Conservation (phyloP, 2,888 invertebrate genomes). For the Mactromeris polynyma region DNA sequence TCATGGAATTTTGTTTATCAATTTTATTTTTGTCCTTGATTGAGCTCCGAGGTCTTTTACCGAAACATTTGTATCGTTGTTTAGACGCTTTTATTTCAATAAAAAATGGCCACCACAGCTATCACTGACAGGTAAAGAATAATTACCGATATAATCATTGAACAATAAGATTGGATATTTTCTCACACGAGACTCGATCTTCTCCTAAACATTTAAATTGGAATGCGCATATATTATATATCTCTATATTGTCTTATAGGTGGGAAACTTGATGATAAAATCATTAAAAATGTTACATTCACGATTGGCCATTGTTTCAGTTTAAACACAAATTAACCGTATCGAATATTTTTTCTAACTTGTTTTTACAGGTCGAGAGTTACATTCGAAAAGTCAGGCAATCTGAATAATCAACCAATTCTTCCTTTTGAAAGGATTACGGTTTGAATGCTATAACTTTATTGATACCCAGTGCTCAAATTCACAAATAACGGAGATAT, state of each 20-base stretch:
- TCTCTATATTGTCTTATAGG: conserved; percentile 50
- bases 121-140: neutral
- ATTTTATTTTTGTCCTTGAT: neutral
- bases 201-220: conserved; percentile 33
- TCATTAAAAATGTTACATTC: conserved; percentile 62
- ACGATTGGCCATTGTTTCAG: conserved; percentile 48
- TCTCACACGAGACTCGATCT: conserved; percentile 28
- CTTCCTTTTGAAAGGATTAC: conserved; percentile 48
- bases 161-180: conserved; percentile 40
- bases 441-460: conserved; percentile 46
- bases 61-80: neutral
- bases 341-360: conserved; percentile 53
- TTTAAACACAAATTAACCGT: conserved; percentile 54
- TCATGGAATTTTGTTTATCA: neutral
- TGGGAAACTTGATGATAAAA: conserved; percentile 68
- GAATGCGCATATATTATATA: conserved; percentile 31
- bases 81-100: neutral
- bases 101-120: neutral
- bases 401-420: conserved; percentile 54
- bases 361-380: conserved; percentile 52
- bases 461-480: conserved; percentile 42
- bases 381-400: conserved; percentile 16
- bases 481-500: conserved; percentile 55
- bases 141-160: neutral
- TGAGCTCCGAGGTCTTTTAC: neutral